Evolutionary conservation across 2,888 invertebrate genomes (phyloP).

Genomic region (Chrysomela aeneicollis): DNA sequence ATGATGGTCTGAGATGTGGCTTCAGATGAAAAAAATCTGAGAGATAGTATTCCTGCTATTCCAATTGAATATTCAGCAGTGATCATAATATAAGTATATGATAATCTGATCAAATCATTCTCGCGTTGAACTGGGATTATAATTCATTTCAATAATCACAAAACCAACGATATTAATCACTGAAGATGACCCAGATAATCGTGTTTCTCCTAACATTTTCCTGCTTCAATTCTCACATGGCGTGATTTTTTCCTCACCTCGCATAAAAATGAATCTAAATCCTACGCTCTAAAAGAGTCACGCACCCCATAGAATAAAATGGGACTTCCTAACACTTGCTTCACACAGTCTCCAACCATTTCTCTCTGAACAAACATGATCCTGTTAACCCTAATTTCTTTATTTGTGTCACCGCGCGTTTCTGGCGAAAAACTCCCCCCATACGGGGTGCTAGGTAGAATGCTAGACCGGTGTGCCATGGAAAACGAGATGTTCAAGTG

Average conservation of each 20-base stretch:
- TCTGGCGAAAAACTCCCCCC: constrained; percentile 11
- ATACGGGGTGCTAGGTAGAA: constrained; percentile 52
- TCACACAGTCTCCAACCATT: constrained; percentile 17
- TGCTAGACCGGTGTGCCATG: constrained; percentile 70
- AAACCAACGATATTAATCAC: too few species aligned
- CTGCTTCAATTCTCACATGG: constrained; percentile 17
- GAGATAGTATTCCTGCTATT: too few species aligned
- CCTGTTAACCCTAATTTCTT: constrained; percentile 6
- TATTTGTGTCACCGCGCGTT: constrained; percentile 12
- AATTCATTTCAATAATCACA: too few species aligned
- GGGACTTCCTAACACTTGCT: constrained; percentile 17
- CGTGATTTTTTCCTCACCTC: constrained; percentile 24
- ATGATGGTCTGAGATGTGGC: too few species aligned
- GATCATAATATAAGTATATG: too few species aligned
- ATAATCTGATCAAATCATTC: too few species aligned
- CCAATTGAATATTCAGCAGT: too few species aligned
- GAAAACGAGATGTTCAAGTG: constrained; percentile 74
- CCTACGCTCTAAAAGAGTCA: constrained; percentile 41
- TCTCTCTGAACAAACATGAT: constrained; percentile 18
- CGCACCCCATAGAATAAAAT: constrained; percentile 32
- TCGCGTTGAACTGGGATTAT: too few species aligned
- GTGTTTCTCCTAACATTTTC: constrained; percentile 13
- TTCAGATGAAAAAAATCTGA: too few species aligned
- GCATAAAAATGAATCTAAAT: constrained; percentile 22
- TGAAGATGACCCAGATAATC: constrained; percentile 6